Percentiles rank a stretch among this genome's conserved stretches.
phyloP scores from a whole-genome alignment of 2,113 vertebrate species.

The Epinephelus moara region DNA sequence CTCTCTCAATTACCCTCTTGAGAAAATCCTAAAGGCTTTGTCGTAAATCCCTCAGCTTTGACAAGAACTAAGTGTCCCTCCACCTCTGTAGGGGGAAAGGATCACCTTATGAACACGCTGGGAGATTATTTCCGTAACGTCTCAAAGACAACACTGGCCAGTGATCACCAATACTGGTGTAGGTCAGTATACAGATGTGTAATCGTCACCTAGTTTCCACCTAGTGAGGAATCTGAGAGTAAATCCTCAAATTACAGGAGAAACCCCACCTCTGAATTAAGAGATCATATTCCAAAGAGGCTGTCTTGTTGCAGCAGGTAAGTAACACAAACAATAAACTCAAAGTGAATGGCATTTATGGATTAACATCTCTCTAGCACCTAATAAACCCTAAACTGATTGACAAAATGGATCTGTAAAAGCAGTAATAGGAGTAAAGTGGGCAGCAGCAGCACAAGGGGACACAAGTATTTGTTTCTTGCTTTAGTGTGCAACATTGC shows the following conservation, averaged over 20 bases:
- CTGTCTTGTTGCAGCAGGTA: neutral
- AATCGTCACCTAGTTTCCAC: neutral
- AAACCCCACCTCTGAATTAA: neutral
- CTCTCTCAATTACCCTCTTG: constrained; percentile 62
- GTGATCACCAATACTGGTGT: constrained; percentile 27
- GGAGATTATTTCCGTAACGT: constrained; percentile 64
- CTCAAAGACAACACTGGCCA: constrained; percentile 53
- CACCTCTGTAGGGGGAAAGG: constrained; percentile 42
- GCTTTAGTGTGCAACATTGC: neutral
- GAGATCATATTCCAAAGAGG: neutral
- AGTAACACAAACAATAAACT: constrained; percentile 8
- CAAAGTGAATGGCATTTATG: constrained; percentile 4
- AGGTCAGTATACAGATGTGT: neutral
- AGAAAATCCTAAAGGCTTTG: constrained; percentile 62
- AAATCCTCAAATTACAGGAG: neutral
- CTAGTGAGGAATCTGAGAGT: neutral
- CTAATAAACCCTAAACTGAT: constrained; percentile 1
- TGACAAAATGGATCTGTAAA: constrained; percentile 9
- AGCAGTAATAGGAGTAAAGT: neutral
- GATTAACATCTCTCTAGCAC: neutral
- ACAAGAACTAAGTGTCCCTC: constrained; percentile 47
- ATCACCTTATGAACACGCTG: constrained; percentile 43
- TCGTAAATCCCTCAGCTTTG: constrained; percentile 64
- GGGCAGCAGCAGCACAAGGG: neutral
- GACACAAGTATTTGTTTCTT: neutral